These are phyloP conservation scores for Harpia harpyja DNA, from an alignment of 2,797 vertebrate species.

Conservation along the genomic window DNA sequence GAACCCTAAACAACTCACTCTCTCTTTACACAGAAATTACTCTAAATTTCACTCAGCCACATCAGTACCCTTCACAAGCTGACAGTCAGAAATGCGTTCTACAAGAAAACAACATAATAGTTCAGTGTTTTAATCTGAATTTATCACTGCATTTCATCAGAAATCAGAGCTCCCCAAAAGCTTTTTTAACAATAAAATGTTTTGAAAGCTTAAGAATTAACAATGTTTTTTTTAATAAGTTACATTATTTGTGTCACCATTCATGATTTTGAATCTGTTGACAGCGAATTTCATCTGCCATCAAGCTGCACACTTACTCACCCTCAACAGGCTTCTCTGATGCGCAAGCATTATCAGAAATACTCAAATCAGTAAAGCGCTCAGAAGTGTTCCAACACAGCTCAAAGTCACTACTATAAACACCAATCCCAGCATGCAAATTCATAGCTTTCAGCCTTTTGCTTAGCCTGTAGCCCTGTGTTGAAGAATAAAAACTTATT, in stretches of 20 bases:
- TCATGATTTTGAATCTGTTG: not conserved
- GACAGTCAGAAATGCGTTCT: not conserved
- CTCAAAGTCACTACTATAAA: not conserved
- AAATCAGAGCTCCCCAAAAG: not conserved
- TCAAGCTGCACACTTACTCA: not conserved
- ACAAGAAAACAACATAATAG: rapidly evolving
- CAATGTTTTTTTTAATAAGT: not conserved
- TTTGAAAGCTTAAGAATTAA: not conserved
- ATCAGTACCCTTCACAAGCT: not conserved
- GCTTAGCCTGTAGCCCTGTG: not conserved
- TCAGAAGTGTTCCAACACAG: not conserved
- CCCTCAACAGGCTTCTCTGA: not conserved
- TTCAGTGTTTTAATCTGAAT: not conserved
- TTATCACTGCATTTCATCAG: not conserved
- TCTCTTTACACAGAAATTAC: not conserved
- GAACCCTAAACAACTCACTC: not conserved
- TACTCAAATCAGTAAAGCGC: not conserved
- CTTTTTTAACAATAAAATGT: not conserved
- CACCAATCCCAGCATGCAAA: not conserved
- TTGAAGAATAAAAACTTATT: not conserved
- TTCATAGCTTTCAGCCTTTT: not conserved
- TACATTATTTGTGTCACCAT: not conserved
- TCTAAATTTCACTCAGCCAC: not conserved
- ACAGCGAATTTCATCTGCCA: not conserved
- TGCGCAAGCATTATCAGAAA: not conserved